phyloP scores from a whole-genome alignment of 2,797 vertebrate genomes.

The Phrynocephalus vlangalii region DNA sequence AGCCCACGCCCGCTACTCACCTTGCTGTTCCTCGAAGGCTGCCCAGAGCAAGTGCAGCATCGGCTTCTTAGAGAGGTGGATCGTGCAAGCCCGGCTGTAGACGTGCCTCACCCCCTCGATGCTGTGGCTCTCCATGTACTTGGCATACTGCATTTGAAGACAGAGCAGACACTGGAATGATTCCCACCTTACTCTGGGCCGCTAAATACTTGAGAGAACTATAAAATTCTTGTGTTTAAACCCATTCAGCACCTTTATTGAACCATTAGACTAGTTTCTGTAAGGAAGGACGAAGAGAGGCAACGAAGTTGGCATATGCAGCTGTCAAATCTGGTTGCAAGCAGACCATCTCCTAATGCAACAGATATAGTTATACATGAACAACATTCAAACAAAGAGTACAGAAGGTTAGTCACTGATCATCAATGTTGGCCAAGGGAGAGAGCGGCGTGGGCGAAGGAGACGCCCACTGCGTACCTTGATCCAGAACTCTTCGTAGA shows the following conservation, averaged over 20 bases:
- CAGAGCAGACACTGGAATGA: slow-evolving; percentile 80
- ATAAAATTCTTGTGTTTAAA: slow-evolving; percentile 99
- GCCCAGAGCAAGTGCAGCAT: slow-evolving; percentile 96
- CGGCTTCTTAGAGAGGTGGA: slow-evolving; percentile 94
- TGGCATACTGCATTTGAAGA: slow-evolving; percentile 96
- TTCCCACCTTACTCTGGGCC: slow-evolving; percentile 78
- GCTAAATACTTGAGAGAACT: slow-evolving; percentile 95
- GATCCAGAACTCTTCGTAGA: slow-evolving; percentile 99
- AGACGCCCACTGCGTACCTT: slow-evolving; percentile 86
- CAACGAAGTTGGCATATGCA: slow-evolving; percentile 99
- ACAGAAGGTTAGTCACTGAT: slow-evolving; percentile 95
- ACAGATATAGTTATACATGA: slow-evolving; percentile 99
- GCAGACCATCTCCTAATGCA: slow-evolving; percentile 99
- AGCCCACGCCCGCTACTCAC: slow-evolving; percentile 71
- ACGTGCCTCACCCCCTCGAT: slow-evolving; percentile 94
- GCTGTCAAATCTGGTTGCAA: slow-evolving; percentile 99
- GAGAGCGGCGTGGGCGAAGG: slow-evolving; percentile 62
- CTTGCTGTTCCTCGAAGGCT: slow-evolving; percentile 97
- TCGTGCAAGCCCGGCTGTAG: slow-evolving; percentile 94
- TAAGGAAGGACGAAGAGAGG: slow-evolving; percentile 99
- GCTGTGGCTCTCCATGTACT: slow-evolving; percentile 98
- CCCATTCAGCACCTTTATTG: slow-evolving; percentile 99
- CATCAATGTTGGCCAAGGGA: slow-evolving; percentile 86
- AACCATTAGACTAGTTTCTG: slow-evolving; percentile 99
- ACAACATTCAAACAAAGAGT: slow-evolving; percentile 99